Base-by-base conservation (phyloP, 2,797 vertebrate species). In the Ateles fusciceps region DNA sequence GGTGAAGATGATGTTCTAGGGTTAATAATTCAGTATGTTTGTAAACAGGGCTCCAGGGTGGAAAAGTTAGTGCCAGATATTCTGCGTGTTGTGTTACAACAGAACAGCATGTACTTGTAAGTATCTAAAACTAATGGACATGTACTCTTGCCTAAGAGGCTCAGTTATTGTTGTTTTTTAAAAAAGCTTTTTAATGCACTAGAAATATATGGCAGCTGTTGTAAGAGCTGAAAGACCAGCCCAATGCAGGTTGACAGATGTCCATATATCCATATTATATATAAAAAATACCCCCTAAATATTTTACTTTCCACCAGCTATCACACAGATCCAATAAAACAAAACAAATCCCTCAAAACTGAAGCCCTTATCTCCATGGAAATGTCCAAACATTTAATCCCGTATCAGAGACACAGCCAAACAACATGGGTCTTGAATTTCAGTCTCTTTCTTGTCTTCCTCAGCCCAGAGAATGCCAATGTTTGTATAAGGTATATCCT, bases 91-190 rank as follows among this genome's bases (percentile, higher is more conserved):
- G 84, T 95, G n/a, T 93, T 94, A 94, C 89, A 96, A 57, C 64
- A 96, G 97, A 96, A 97, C 89, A 96, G 81, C 86, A 42, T 94
- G 95, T 96, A 87, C 89, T 94, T 92, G 57, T 96, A 78, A 94
- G 74, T 81, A 74, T 93, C 92, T 96, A 85, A 95, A 96, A 90
- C 42, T 83, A 97, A 95, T 88, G 85, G 89, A 87, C 78, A 93
- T 91, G 86, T 85, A 61, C 85, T 94, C 64, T 97, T 96, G 91
- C 94, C 93, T 92, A 87, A 96, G 76, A 96, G 95, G 46, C 52
- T 48, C 72, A 46, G 85, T 85, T 96, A 92, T 52, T 86, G 59
- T 92, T 80, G 75, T 15, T 28, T 92, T 84, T 87, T 0, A 78
- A 76, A 89, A 78, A 64, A 33, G 22, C 24, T 61, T 92, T 92